Base-by-base conservation (phyloP, 1,140 invertebrate genomes). In the Drosophila grimshawi region DNA sequence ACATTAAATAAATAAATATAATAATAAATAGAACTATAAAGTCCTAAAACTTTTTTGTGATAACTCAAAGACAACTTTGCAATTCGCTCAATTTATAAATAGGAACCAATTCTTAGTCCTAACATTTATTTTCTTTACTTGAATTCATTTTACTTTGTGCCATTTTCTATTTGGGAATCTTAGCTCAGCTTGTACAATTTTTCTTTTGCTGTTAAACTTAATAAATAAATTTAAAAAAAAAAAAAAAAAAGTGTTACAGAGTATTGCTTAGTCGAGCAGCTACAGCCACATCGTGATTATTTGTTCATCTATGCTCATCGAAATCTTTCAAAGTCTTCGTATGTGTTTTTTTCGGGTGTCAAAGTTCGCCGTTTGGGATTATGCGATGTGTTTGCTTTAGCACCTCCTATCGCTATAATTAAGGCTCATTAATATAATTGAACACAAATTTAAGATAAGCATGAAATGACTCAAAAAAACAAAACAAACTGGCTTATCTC, bases 341-440 rank as follows among this genome's bases (percentile, higher is more conserved):
- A 8, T 39, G 37, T 5, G 46, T 32, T 48, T 60, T 49, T 51
- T 29, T 46, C 5, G 65, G 49, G 46, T 78, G 76, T 78, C 76
- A 78, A 71, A 78, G 73, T 78, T 78, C 76, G 29, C 52, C 48
- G 56, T n/a, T 68, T 52, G 66, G 68, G 68, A 76, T 76, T 65
- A 65, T 72, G 57, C 48, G 72, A 82, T 73, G 83, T 80, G 83
- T 67, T 46, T 32, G 55, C 53, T 69, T 71, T 53, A 43, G 51
- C 80, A 65, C 65, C 65, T 57, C 39, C 80, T 79, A 77, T 48
- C 39, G 65, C 56, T 52, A 55, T 70, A 88, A 86, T 86, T 86
- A 72, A 66, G 52, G 74, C 80, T 69, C 63, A 74, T 88, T 83
- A 63, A 78, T 73, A 64, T 85, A 67, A 82, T 76, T 78, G 64